Evolutionary conservation across 2,888 invertebrate species (phyloP).

Genomic region (Seira musarum): DNA sequence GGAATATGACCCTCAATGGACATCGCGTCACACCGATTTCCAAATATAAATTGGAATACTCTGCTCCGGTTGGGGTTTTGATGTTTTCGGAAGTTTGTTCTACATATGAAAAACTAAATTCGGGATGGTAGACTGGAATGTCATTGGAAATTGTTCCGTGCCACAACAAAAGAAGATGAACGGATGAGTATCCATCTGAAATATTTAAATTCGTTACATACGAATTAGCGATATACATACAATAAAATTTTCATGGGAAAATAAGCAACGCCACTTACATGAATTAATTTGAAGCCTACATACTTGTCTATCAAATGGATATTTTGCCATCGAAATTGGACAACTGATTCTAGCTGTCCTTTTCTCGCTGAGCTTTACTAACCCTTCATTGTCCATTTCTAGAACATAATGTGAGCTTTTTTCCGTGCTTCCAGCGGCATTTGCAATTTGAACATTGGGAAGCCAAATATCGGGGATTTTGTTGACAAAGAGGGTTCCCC

Average conservation of each 20-base stretch:
- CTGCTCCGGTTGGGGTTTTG: constrained; percentile 54
- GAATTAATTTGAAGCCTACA: constrained; percentile 63
- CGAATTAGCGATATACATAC: not conserved
- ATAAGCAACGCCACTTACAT: too few species aligned
- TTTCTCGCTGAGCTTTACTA: constrained; percentile 37
- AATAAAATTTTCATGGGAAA: constrained; percentile 11
- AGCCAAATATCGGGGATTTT: constrained; percentile 64
- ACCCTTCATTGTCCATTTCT: constrained; percentile 53
- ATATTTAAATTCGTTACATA: not conserved
- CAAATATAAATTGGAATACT: constrained; percentile 57
- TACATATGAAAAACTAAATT: constrained; percentile 52
- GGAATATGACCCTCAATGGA: constrained; percentile 53
- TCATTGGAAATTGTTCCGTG: constrained; percentile 62
- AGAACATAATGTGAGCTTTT: not conserved
- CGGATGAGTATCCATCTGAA: constrained; percentile 61
- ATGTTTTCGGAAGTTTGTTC: constrained; percentile 57
- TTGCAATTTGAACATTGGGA: constrained; percentile 60
- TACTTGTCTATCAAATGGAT: constrained; percentile 65
- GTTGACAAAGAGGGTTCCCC: constrained; percentile 57
- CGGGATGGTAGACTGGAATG: constrained; percentile 55
- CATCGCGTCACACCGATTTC: constrained; percentile 59
- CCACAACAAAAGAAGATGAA: constrained; percentile 65
- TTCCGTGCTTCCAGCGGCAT: constrained; percentile 39
- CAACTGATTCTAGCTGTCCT: constrained; percentile 59
- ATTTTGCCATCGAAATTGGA: constrained; percentile 62